Percentiles rank a stretch among this genome's conserved stretches.
Evolutionary conservation across 2,888 invertebrate species (phyloP).

Genomic region (Sinotaia quadrata): DNA sequence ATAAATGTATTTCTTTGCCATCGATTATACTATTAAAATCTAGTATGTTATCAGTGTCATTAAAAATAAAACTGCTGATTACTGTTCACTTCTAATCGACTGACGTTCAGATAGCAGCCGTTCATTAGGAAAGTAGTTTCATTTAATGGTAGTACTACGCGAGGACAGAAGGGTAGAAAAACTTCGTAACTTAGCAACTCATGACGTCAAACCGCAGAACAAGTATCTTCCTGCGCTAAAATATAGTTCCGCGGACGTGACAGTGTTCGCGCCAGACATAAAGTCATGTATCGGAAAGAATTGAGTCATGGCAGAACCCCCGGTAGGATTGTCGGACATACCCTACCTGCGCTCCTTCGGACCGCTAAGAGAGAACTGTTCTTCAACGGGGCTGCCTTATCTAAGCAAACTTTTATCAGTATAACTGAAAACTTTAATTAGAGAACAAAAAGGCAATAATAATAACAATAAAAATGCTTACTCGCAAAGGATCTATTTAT

Average conservation of each 20-base stretch:
- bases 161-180: slow-evolving; percentile 38
- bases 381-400: too few relatives aligned
- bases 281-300: slow-evolving; percentile 27
- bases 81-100: too few relatives aligned
- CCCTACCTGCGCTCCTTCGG: background rate
- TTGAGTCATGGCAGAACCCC: background rate
- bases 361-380: too few relatives aligned
- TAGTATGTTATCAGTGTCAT: too few relatives aligned
- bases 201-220: slow-evolving; percentile 50
- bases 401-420: slow-evolving; percentile 16
- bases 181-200: slow-evolving; percentile 52
- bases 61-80: too few relatives aligned
- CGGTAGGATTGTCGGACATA: background rate
- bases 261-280: slow-evolving; percentile 36
- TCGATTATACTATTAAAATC: too few relatives aligned
- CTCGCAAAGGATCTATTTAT: too few relatives aligned
- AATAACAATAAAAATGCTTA: too few relatives aligned
- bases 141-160: slow-evolving; percentile 34
- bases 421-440: too few relatives aligned
- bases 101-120: too few relatives aligned
- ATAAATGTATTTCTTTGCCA: too few relatives aligned
- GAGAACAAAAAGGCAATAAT: too few relatives aligned
- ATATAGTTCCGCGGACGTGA: slow-evolving; percentile 54
- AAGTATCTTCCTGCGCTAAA: slow-evolving; percentile 53
- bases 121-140: slow-evolving; percentile 12